Conservation (phyloP, 2,888 invertebrate species). For the Orthosia incerta region DNA sequence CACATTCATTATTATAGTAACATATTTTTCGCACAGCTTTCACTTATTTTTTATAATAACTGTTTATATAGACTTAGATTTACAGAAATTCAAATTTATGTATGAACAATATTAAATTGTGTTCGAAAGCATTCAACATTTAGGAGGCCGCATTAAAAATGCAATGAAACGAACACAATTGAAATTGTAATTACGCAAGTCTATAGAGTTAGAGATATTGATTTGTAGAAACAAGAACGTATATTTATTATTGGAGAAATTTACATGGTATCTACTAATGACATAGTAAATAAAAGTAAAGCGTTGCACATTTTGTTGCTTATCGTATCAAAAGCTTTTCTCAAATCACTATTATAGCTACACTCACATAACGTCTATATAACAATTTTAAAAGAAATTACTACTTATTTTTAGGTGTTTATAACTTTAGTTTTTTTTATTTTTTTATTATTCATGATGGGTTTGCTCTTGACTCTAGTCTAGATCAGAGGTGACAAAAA, state of each 20-base stretch:
- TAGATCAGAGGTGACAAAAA: no score
- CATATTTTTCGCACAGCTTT: not conserved
- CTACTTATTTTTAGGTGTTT: not conserved
- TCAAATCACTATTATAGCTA: not conserved
- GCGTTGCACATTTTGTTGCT: not conserved
- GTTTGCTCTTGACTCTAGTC: no score
- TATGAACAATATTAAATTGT: not conserved
- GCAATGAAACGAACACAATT: conserved; percentile 49
- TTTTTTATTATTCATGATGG: no score
- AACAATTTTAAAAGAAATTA: not conserved
- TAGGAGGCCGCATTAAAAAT: conserved; percentile 53
- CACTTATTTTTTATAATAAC: not conserved
- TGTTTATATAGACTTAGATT: no score
- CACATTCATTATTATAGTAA: not conserved
- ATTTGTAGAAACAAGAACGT: not conserved
- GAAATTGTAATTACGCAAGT: conserved; percentile 41
- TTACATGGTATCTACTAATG: not conserved
- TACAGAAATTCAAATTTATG: not conserved
- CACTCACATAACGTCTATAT: not conserved
- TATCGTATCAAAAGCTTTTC: not conserved
- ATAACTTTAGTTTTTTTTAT: no score
- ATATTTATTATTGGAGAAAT: not conserved
- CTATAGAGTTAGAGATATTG: not conserved
- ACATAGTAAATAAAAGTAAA: not conserved
- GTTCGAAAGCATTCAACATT: conserved; percentile 31